Evolutionary conservation across 1,140 invertebrate species (phyloP), one percentile per base, ranked within the genome.

Genomic region (Macrobrachium rosenbergii): DNA sequence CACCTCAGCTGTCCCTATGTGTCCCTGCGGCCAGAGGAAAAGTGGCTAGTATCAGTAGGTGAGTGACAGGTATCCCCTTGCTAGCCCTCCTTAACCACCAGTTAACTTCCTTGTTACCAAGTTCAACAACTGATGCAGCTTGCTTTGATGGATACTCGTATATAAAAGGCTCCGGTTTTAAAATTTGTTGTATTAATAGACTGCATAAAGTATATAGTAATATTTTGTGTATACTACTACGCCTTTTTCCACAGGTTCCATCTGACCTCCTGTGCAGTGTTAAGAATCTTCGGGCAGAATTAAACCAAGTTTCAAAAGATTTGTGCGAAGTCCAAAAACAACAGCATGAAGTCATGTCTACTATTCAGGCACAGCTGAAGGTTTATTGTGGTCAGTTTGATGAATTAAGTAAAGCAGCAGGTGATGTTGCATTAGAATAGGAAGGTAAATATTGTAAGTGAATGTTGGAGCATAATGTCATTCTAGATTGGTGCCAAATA

Each of bases 351-450:
- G 73, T 82, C 2, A 88, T 88, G 86, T 77, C 73, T 8, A 75
- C 63, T 16, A 60, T 88, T 43, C 80, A 78, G n/a, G 23, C 73
- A 14, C 86, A 88, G 21, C 28, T 88, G n/a, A 77, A 43, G 19
- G 67, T 81, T 21, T 60, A 82, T 8, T 88, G 86, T 37, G n/a
- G 60, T 45, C 80, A 88, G 80, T 82, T 88, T 82, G 80, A 88
- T 83, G 86, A 88, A 16, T 75, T 88, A 23, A 88, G 81, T 28
- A 78, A 28, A 80, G 78, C 52, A 73, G 43, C 5, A 83, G 64
- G 64, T 72, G 64, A 43, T 8, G 28, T 59, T 14, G 63, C 28
- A 23, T 37, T n/a, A 63, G 28, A 64, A 60, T 11, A 43, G 69
- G 21, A 45, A 73, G 45, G 67, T 14, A n/a, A 67, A n/a, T 0